These are phyloP conservation scores for Rhinoderma darwinii DNA, from an alignment of 2,113 vertebrate species.

Conservation along the genomic window DNA sequence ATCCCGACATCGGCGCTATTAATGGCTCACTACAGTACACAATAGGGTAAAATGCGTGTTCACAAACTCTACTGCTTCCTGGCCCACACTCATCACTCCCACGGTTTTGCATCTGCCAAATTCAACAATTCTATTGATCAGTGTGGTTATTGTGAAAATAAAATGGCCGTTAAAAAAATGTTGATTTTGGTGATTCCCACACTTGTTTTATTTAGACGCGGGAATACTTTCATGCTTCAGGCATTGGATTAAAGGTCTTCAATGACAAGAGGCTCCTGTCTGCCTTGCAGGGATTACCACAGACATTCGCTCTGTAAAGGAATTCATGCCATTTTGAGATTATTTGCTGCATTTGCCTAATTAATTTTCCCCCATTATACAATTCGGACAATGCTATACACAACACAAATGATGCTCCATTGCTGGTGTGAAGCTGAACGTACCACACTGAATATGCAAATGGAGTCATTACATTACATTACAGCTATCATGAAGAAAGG, in stretches of 20 bases:
- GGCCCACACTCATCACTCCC: slow-evolving; percentile 71
- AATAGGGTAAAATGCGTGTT: slow-evolving; percentile 61
- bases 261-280: slow-evolving; percentile 75
- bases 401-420: slow-evolving; percentile 66
- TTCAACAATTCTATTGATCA: slow-evolving; percentile 73
- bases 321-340: slow-evolving; percentile 73
- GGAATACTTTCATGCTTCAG: slow-evolving; percentile 70
- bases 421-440: slow-evolving; percentile 64
- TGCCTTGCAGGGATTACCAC: slow-evolving; percentile 75
- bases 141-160: slow-evolving; percentile 72
- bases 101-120: slow-evolving; percentile 70
- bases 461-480: slow-evolving; percentile 61
- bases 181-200: slow-evolving; percentile 77
- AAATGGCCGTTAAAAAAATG: slow-evolving; percentile 69
- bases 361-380: slow-evolving; percentile 70
- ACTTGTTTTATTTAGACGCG: slow-evolving; percentile 73
- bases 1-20: slow-evolving; percentile 64
- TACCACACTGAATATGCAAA: slow-evolving; percentile 62
- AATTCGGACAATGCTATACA: slow-evolving; percentile 65
- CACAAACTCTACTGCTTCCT: slow-evolving; percentile 66
- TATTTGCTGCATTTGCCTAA: slow-evolving; percentile 70
- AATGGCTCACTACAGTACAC: slow-evolving; percentile 61
- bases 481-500: slow-evolving; percentile 54
- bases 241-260: slow-evolving; percentile 76
- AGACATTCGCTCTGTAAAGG: slow-evolving; percentile 71